phyloP scores from a whole-genome alignment of 2,113 vertebrate genomes.

The Takifugu flavidus region DNA sequence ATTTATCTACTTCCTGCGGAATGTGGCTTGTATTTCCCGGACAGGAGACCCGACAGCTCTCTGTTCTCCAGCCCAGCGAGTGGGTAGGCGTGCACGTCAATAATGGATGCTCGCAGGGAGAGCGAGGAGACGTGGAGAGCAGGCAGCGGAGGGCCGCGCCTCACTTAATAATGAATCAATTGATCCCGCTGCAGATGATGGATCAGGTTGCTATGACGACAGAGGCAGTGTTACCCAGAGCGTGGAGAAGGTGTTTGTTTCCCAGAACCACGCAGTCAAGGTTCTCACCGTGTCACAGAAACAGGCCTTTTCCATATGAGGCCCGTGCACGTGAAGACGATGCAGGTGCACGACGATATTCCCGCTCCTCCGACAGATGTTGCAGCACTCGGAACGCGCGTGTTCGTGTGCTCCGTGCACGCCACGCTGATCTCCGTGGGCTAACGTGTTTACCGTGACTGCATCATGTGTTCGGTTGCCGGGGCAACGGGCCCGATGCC shows the following conservation, averaged over 20 bases:
- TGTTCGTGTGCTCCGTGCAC: constrained; percentile 5
- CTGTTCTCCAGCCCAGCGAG: constrained; percentile 57
- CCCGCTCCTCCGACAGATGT: constrained; percentile 22
- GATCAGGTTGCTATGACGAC: constrained; percentile 71
- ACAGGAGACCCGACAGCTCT: constrained; percentile 44
- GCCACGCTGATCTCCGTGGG: constrained; percentile 16
- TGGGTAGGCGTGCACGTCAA: constrained; percentile 58
- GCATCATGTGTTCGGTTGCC: constrained; percentile 59
- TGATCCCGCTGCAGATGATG: constrained; percentile 71
- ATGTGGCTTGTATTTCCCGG: constrained; percentile 36
- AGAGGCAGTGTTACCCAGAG: constrained; percentile 61
- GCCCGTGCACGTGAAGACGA: too few relatives aligned
- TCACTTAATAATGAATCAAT: constrained; percentile 76
- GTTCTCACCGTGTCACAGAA: too few relatives aligned
- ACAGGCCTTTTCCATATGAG: too few relatives aligned
- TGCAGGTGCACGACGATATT: constrained; percentile 43
- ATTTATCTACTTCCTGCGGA: background rate
- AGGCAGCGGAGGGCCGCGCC: constrained; percentile 65
- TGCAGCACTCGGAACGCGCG: constrained; percentile 27
- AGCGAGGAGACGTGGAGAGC: constrained; percentile 68
- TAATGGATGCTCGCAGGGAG: constrained; percentile 69
- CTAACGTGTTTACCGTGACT: constrained; percentile 59
- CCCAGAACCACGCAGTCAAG: constrained; percentile 22
- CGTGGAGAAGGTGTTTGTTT: constrained; percentile 42
- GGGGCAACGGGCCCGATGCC: constrained; percentile 65